Evolutionary conservation across 2,888 invertebrate genomes (phyloP), one percentile per base, ranked within the genome.

Genomic region (Orthosia cruda): DNA sequence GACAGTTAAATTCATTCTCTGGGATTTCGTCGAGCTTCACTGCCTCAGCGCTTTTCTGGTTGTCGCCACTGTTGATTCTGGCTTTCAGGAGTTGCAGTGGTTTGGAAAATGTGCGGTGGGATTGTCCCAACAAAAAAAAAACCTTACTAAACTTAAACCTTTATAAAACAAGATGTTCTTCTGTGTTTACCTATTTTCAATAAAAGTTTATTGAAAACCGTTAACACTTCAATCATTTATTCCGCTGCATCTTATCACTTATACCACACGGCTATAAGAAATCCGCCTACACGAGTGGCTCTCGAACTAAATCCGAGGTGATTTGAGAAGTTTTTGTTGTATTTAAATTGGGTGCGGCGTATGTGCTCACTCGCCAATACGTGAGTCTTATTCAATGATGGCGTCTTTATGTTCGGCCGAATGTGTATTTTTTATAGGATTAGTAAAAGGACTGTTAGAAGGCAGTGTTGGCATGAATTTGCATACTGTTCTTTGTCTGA

Each of bases 321-420:
- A 96, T 95, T 95, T 93, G 93, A 94, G 90, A 92, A 93, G 92
- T 96, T 96, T 93, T 96, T 96, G 96, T 96, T 92, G 92, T 91
- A 93, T 94, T 95, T 93, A 95, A 95, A 95, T 95, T 94, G 94
- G 94, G 94, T 92, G 93, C 92, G 92, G 93, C 91, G 93, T 93
- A 94, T 91, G 87, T 87, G 84, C 83, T 82, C 84, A 83, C 80
- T 80, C 77, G 85, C 87, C 83, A 82, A 83, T 83, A 80, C 85
- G 57, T 45, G 68, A 79, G 73, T 65, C 72, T 79, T 74, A 61
- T 77, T 71, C 78, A 75, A 74, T 70, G 63, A 73, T 74, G 68
- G 68, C 50, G 62, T 61, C 66, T 64, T 77, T 78, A 64, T 68
- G 45, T 75, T 23, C 32, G 49, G 45, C 16, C 3, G 49, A 64